phyloP scores from a whole-genome alignment of 1,140 invertebrate species.

The Holcopasites calliopsidis region DNA sequence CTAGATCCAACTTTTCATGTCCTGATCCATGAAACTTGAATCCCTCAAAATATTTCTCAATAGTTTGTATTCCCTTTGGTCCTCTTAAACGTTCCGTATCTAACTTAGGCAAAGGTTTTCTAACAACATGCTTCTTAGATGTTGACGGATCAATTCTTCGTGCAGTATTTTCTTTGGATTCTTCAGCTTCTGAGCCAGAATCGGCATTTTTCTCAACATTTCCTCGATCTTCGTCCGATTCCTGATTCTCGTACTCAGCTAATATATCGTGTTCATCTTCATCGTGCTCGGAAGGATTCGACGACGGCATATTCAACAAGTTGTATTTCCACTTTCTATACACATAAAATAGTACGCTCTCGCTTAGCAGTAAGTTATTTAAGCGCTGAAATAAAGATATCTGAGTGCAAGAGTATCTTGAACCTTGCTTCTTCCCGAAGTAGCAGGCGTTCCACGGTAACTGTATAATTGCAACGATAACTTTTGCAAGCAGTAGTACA shows the following conservation, averaged over 20 bases:
- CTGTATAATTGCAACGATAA: too few species aligned
- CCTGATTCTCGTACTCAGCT: constrained; percentile 61
- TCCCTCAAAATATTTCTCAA: constrained; percentile 89
- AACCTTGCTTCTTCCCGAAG: not conserved
- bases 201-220: constrained; percentile 32
- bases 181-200: constrained; percentile 41
- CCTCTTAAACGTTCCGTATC: constrained; percentile 86
- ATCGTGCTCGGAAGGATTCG: constrained; percentile 37
- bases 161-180: constrained; percentile 31
- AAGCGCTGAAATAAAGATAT: not conserved
- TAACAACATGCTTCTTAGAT: constrained; percentile 80
- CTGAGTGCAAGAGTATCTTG: not conserved
- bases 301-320: constrained; percentile 26
- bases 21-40: constrained; percentile 93
- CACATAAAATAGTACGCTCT: not conserved
- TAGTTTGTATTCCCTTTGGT: constrained; percentile 87
- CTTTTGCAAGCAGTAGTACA: not conserved
- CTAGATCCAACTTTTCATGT: constrained; percentile 90
- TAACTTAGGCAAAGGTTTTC: constrained; percentile 86
- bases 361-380: not conserved
- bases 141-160: constrained; percentile 67
- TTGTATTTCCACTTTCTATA: not conserved
- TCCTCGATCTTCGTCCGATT: constrained; percentile 42
- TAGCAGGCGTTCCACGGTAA: too few species aligned
- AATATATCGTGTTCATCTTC: constrained; percentile 57